Conservation (phyloP, 1,140 invertebrate genomes). For the Drosophila gunungcola region DNA sequence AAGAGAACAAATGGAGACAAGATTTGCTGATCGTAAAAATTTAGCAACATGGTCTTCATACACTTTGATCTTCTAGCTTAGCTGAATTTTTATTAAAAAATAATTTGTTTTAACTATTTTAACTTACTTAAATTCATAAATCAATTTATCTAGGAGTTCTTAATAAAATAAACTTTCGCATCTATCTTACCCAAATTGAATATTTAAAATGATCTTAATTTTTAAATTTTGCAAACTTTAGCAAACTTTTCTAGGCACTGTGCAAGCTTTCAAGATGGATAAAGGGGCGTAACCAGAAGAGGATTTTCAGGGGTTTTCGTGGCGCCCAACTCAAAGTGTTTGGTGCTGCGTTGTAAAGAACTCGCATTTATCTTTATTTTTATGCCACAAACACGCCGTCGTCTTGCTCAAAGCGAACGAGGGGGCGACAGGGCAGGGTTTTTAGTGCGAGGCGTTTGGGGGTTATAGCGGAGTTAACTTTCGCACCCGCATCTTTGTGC, state of each 20-base stretch:
- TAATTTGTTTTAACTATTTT: not conserved
- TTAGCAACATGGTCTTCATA: too few relatives aligned
- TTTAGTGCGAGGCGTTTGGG: slow-evolving; percentile 60
- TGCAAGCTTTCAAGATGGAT: slow-evolving; percentile 4
- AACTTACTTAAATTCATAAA: not conserved
- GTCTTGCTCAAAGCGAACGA: slow-evolving; percentile 39
- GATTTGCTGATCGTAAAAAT: too few relatives aligned
- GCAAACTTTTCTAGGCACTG: slow-evolving; percentile 30
- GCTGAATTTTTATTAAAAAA: too few relatives aligned
- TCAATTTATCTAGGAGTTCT: not conserved
- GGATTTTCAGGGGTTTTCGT: not conserved
- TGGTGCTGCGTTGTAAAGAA: slow-evolving; percentile 70
- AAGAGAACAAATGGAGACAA: not conserved
- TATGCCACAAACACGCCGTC: slow-evolving; percentile 77
- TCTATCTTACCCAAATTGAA: not conserved
- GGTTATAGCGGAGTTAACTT: slow-evolving; percentile 47
- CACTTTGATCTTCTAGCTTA: too few relatives aligned
- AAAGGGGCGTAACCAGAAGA: not conserved
- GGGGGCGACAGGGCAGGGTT: slow-evolving; percentile 43
- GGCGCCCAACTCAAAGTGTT: slow-evolving; percentile 53
- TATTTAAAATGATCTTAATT: slow-evolving; percentile 26
- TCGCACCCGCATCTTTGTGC: slow-evolving; percentile 15
- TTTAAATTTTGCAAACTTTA: slow-evolving; percentile 18
- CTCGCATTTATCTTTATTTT: slow-evolving; percentile 84
- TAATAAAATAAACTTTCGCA: not conserved